Evolutionary conservation across 2,888 invertebrate species (phyloP).

Genomic region (Polyommatus icarus): DNA sequence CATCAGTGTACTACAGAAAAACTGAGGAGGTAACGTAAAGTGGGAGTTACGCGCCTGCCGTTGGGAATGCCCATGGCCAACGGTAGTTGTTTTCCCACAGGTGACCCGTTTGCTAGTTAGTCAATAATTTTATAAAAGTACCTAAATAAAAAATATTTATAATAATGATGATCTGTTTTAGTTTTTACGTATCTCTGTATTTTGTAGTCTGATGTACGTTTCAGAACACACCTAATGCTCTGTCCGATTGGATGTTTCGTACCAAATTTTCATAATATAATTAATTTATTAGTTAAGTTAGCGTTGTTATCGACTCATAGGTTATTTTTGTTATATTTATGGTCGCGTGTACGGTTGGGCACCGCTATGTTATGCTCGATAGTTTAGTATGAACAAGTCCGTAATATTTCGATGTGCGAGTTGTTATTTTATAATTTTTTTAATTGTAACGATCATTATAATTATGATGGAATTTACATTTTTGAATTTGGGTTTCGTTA

Average conservation of each 20-base stretch:
- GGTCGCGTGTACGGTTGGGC: not conserved
- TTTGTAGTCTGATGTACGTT: constrained; percentile 6
- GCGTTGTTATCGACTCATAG: constrained; percentile 44
- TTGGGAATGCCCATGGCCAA: too few species aligned
- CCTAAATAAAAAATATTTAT: not conserved
- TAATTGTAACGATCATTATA: not conserved
- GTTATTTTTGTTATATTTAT: constrained; percentile 40
- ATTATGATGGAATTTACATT: not conserved
- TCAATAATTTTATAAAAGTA: too few species aligned
- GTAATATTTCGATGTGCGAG: not conserved
- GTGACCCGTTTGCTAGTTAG: too few species aligned
- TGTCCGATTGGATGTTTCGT: constrained; percentile 70
- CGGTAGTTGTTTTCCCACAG: too few species aligned
- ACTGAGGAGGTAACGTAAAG: not conserved
- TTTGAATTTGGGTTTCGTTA: not conserved
- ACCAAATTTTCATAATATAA: constrained; percentile 58
- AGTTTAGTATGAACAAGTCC: not conserved
- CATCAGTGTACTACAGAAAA: not conserved
- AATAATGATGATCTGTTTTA: not conserved
- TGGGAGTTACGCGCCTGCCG: not conserved
- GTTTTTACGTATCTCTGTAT: not conserved
- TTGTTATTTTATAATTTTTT: not conserved
- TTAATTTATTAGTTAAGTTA: constrained; percentile 42
- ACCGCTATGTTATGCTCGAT: not conserved
- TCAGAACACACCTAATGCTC: constrained; percentile 38